Conservation (phyloP, 2,113 vertebrate species). For the Lontra canadensis region DNA sequence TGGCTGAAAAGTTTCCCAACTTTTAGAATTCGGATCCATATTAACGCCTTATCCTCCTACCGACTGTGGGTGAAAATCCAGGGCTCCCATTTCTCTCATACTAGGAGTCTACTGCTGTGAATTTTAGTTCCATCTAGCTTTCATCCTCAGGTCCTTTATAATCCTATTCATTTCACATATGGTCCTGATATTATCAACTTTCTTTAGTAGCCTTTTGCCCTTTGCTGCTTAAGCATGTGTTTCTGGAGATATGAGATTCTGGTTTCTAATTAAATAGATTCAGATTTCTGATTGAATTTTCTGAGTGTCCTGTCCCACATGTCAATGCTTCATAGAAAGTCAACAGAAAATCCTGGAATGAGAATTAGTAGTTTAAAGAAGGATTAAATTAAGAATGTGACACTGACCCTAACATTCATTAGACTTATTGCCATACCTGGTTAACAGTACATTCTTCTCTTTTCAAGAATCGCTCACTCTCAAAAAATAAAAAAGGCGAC, state of each 20-base stretch:
- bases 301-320: slow-evolving; percentile 1
- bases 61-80: slow-evolving; percentile 3
- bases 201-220: slow-evolving; percentile 27
- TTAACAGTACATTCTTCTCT: slow-evolving; percentile 1
- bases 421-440: slow-evolving; percentile 1
- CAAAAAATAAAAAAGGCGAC: background rate
- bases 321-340: slow-evolving; percentile 23
- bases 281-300: slow-evolving; percentile 66
- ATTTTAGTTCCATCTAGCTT: slow-evolving; percentile 47
- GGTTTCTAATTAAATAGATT: slow-evolving; percentile 54
- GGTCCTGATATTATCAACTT: slow-evolving; percentile 41
- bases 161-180: slow-evolving; percentile 56
- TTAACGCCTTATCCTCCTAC: background rate
- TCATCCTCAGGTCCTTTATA: background rate
- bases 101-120: background rate
- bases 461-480: background rate
- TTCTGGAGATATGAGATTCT: slow-evolving; percentile 53
- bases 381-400: slow-evolving; percentile 65
- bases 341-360: slow-evolving; percentile 19
- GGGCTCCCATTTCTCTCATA: background rate
- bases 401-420: background rate
- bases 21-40: background rate
- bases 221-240: slow-evolving; percentile 44
- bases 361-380: slow-evolving; percentile 57
- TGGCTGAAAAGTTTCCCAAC: background rate